Evolutionary conservation across 2,888 invertebrate genomes (phyloP).

Genomic region (Aphidius colemani): DNA sequence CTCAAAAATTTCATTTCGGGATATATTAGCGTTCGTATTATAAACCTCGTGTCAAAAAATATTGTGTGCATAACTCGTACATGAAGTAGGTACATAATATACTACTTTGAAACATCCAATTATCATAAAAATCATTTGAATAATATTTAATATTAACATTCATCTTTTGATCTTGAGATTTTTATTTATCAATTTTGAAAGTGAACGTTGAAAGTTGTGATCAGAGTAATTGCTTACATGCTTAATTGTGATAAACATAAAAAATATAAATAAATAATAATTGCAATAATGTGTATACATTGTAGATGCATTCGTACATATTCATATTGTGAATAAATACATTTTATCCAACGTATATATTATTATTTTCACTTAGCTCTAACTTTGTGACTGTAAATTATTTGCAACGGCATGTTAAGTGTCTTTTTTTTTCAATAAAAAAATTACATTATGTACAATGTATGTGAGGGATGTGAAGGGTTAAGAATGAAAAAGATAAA

Average conservation of each 20-base stretch:
- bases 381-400: background rate
- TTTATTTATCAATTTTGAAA: background rate
- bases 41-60: too few relatives aligned
- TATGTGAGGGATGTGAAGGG: background rate
- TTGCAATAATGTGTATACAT: background rate
- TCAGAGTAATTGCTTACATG: background rate
- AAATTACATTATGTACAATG: background rate
- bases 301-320: background rate
- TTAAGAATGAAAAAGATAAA: too few relatives aligned
- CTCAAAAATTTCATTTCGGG: too few relatives aligned
- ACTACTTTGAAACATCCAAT: too few relatives aligned
- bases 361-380: slow-evolving; percentile 8
- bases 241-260: background rate
- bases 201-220: background rate
- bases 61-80: too few relatives aligned
- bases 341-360: too few relatives aligned
- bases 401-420: slow-evolving; percentile 16
- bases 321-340: background rate
- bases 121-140: background rate
- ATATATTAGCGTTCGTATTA: too few relatives aligned
- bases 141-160: background rate
- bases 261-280: slow-evolving; percentile 3
- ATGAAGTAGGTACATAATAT: too few relatives aligned
- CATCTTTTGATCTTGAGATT: too few relatives aligned
- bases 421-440: slow-evolving; percentile 10